Evolutionary conservation across 2,888 invertebrate species (phyloP), one percentile per base, ranked within the genome.

Genomic region (Hylaea fasciaria): DNA sequence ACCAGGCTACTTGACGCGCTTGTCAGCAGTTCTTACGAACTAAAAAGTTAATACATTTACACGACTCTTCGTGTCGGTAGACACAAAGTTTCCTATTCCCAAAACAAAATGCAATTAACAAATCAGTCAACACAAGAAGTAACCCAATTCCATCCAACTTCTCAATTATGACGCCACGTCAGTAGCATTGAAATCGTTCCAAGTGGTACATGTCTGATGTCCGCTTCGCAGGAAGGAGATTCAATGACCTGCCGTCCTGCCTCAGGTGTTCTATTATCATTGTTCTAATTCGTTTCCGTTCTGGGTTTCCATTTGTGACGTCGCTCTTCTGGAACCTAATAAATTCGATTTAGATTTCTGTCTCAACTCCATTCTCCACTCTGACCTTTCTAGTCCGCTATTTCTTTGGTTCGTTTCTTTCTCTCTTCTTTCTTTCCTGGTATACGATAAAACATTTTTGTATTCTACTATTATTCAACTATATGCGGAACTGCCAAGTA

Each of bases 141-240:
- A 48, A 16, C 39, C 58, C 17, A 48, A 12, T 40, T 44, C 39
- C 43, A 28, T 22, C 37, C 47, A 35, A 48, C 39, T 45, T 29
- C 39, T 39, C 29, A 44, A n/a, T n/a, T 22, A 46, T 43, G 44
- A 50, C 45, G 32, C n/a, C 22, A 37, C 17, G 43, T 28, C 39
- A 53, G 53, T 32, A 32, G 53, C 53, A 53, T 59, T 59, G 59
- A 59, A 54, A 49, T 9, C 49, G 54, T 50, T 59, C 59, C 59
- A 59, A 59, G 48, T 59, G 54, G 59, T 54, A 16, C 59, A 59
- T 59, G 59, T 59, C 44, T 58, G n/a, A n/a, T n/a, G 22, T 22
- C 22, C 11, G 43, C 50, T 37, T 37, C 8, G 49, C 59, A 49
- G 59, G 59, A 54, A 57, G 17, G 39, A 48, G 32, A 59, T 40